Percentiles rank a stretch among this genome's conserved stretches.
phyloP scores from a whole-genome alignment of 2,797 vertebrate species.

The Coracias cyanogaster region DNA sequence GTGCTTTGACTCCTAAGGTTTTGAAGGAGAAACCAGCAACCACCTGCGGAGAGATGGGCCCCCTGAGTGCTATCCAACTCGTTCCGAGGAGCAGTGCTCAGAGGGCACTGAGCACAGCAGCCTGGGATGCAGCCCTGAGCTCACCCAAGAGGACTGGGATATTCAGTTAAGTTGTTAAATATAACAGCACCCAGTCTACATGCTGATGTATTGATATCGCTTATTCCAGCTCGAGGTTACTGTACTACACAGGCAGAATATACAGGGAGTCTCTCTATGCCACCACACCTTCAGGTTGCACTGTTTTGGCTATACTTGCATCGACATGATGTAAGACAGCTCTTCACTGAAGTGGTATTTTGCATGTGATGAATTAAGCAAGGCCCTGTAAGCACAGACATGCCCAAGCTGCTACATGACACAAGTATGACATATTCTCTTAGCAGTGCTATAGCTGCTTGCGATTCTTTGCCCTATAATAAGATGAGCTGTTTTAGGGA shows the following conservation, averaged over 20 bases:
- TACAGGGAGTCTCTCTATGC: background rate
- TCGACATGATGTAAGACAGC: background rate
- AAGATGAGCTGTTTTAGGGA: constrained; percentile 63
- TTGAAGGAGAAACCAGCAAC: constrained; percentile 5
- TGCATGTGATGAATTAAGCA: background rate
- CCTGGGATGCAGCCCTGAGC: background rate
- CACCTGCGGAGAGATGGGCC: background rate
- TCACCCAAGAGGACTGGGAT: background rate
- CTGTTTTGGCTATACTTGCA: background rate
- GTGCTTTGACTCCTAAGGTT: background rate
- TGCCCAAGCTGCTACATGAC: constrained; percentile 19
- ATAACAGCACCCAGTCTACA: background rate
- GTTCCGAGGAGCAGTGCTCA: background rate
- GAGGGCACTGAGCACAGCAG: background rate
- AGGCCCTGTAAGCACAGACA: constrained; percentile 18
- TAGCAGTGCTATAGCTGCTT: constrained; percentile 46
- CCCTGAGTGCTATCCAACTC: background rate
- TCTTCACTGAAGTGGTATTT: background rate
- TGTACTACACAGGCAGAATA: background rate
- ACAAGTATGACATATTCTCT: constrained; percentile 23
- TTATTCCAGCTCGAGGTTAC: background rate
- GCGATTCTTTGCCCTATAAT: constrained; percentile 65
- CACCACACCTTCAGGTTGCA: background rate
- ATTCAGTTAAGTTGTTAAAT: background rate
- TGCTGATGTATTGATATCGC: background rate